Percentiles rank a stretch among this genome's conserved stretches.
These are phyloP conservation scores for Gymnocypris eckloni DNA, from an alignment of 2,797 vertebrate species.

Conservation along the genomic window DNA sequence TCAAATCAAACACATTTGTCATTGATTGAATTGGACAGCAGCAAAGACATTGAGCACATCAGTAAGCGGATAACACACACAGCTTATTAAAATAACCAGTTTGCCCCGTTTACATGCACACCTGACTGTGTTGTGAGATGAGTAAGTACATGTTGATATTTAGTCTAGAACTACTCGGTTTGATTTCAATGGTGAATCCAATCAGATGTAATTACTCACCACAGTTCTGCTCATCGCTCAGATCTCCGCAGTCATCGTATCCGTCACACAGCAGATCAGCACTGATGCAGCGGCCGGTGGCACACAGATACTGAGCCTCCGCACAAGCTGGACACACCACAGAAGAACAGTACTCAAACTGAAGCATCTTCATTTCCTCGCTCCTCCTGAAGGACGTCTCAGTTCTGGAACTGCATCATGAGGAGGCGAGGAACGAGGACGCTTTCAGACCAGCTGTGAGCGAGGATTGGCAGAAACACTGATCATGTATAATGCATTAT, in stretches of 20 bases:
- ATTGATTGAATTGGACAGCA: too few relatives aligned
- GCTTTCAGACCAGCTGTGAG: background rate
- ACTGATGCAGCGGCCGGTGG: conserved; percentile 88
- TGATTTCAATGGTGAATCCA: background rate
- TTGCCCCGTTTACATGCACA: too few relatives aligned
- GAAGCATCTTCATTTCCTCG: background rate
- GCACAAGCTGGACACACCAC: conserved; percentile 62
- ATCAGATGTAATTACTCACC: conserved; percentile 75
- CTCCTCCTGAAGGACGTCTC: background rate
- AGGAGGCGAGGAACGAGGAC: background rate
- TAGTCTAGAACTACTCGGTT: too few relatives aligned
- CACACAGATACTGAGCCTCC: conserved; percentile 80
- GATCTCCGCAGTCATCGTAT: conserved; percentile 94
- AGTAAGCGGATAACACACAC: too few relatives aligned
- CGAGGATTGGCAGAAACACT: background rate
- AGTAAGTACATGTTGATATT: too few relatives aligned
- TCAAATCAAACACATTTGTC: too few relatives aligned
- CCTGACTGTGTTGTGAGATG: too few relatives aligned
- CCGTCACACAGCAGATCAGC: conserved; percentile 87
- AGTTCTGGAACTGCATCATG: background rate
- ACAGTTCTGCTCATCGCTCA: conserved; percentile 91
- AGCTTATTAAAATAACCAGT: too few relatives aligned
- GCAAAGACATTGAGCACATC: too few relatives aligned
- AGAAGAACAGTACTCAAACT: background rate
- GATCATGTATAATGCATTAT: background rate